Base-by-base conservation (phyloP, 2,888 invertebrate species). In the Limnephilus marmoratus region DNA sequence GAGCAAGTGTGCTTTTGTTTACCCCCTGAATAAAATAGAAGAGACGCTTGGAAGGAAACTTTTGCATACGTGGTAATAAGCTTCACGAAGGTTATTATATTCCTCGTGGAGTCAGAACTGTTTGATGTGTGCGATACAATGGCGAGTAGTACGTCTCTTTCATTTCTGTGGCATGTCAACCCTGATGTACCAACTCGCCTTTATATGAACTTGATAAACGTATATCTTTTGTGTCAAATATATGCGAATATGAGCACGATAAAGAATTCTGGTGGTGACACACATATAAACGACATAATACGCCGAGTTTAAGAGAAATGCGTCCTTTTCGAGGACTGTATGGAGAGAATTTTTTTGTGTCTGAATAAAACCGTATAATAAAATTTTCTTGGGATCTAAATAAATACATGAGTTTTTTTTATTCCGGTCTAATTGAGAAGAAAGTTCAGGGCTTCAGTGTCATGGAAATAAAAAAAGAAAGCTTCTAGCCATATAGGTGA, bases 161-260 rank as follows among this genome's bases (percentile, higher is more conserved):
- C 85, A 45, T 45, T 37, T 45, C 45, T n/a, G n/a, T 18, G 29
- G 29, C 45, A 29, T 86, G 86, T 86, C 49, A 86, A 29, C 29
- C 49, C 2, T 86, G 45, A 85, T n/a, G 85, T 45, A 85, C 18
- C n/a, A 49, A n/a, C 9, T 68, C 49, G 45, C 29, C 49, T n/a
- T 86, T 86, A 86, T 86, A 49, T 45, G 86, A 86, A 41, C 49
- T 12, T 86, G 85, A 86, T 45, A 86, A 86, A 86, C 49, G 85
- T 29, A 12, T 86, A n/a, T 68, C 3, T 49, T 49, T 86, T 86
- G 45, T 85, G 45, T 29, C 86, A 86, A 86, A 45, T 49, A 7
- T 9, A 45, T 12, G 86, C 86, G 34, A 49, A 86, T 45, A 29
- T 24, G 29, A 45, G 49, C 1, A 18, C 18, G 7, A 34, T 37